These are phyloP conservation scores for Romanogobio albipinnatus DNA, from an alignment of 2,113 vertebrate species.

Conservation along the genomic window DNA sequence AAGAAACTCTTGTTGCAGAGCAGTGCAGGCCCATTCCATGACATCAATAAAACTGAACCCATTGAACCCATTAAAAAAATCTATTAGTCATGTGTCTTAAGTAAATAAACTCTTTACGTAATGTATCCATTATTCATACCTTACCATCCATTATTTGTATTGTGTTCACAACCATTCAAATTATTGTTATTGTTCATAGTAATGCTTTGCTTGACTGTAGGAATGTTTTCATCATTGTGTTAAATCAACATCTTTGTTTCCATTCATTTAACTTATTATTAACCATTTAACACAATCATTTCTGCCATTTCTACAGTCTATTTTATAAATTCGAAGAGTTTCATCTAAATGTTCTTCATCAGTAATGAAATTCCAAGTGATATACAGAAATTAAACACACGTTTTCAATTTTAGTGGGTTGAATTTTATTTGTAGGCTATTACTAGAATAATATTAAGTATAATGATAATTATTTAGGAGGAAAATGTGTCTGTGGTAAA, in stretches of 20 bases:
- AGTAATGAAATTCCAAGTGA: not conserved
- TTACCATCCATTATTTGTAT: not conserved
- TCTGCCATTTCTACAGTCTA: not conserved
- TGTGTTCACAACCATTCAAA: not conserved
- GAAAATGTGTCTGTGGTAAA: not conserved
- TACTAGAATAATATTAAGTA: not conserved
- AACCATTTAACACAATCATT: not conserved
- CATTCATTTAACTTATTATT: not conserved
- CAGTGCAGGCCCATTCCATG: not conserved
- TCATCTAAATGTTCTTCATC: not conserved
- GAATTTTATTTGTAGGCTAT: not conserved
- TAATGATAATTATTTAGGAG: not conserved
- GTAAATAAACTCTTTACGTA: not conserved
- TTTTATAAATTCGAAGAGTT: not conserved
- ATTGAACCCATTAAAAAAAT: not conserved
- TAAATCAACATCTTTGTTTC: not conserved
- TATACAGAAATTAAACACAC: not conserved
- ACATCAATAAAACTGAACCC: constrained; percentile 33
- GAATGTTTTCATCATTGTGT: not conserved
- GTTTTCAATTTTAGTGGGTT: not conserved
- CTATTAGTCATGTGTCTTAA: not conserved
- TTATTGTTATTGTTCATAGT: not conserved
- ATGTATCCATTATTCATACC: not conserved
- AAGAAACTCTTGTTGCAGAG: constrained; percentile 1
- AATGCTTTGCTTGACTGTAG: not conserved